A percentile compares a stretch with the other conserved stretches of the same genome.
Evolutionary conservation across 2,888 invertebrate species (phyloP).

Genomic region (Malthinus seriepunctatus): DNA sequence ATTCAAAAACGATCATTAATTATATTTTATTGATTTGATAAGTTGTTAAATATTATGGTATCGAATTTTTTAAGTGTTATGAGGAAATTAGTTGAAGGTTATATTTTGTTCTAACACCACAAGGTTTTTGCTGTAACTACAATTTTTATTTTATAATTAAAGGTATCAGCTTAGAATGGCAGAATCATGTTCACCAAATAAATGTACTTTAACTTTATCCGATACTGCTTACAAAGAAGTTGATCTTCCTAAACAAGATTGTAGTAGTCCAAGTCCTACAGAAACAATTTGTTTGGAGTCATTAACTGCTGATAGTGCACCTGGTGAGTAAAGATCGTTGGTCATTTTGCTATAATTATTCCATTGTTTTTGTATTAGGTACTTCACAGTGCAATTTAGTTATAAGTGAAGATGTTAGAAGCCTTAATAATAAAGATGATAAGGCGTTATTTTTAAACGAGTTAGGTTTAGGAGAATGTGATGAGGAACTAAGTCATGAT

Average conservation of each 20-base stretch:
- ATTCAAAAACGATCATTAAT: too few species aligned
- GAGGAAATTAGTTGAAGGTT: not conserved
- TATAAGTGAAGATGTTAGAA: slow-evolving; percentile 25
- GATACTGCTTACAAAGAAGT: slow-evolving; percentile 42
- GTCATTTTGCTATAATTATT: not conserved
- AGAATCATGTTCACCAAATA: slow-evolving; percentile 52
- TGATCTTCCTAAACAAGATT: slow-evolving; percentile 51
- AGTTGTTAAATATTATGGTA: too few species aligned
- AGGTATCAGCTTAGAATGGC: slow-evolving; percentile 51
- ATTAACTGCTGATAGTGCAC: slow-evolving; percentile 44
- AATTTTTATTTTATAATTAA: slow-evolving; percentile 21
- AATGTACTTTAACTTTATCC: slow-evolving; percentile 40
- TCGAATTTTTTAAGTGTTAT: too few species aligned
- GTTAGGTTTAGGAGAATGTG: slow-evolving; percentile 48
- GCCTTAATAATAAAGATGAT: slow-evolving; percentile 35
- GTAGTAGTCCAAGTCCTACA: slow-evolving; percentile 53
- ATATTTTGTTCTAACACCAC: not conserved
- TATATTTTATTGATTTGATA: too few species aligned
- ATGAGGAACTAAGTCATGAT: slow-evolving; percentile 38
- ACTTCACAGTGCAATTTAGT: slow-evolving; percentile 45
- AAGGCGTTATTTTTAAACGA: slow-evolving; percentile 49
- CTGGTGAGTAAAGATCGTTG: slow-evolving; percentile 21
- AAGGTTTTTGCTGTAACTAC: not conserved
- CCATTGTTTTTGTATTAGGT: slow-evolving; percentile 34
- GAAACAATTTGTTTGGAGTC: slow-evolving; percentile 52